Base-by-base conservation (phyloP, 2,888 invertebrate species). In the Troides helena region DNA sequence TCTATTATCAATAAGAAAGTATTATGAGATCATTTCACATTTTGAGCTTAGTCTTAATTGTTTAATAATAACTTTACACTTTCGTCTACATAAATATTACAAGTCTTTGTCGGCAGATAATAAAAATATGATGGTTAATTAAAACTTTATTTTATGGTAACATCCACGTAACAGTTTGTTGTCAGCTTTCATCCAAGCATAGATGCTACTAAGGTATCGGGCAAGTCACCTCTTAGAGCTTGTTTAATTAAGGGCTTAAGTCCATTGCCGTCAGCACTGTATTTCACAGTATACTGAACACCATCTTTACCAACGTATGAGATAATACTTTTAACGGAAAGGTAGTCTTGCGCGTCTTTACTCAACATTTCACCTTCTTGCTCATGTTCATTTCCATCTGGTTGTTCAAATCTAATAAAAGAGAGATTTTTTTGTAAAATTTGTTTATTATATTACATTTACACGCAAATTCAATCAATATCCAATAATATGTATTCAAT, bases 231-330 rank as follows among this genome's bases (percentile, higher is more conserved):
- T 0, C 68, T 67, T 8, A 63, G 68, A 10, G 65, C 71, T 21
- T 71, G 68, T 68, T 72, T 69, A 58, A 73, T 72, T 23, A 50
- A 25, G 6, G 89, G 86, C 72, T 82, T 83, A 80, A 84, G 92
- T 53, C 93, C 91, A 73, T 88, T 88, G 72, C 91, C 89, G 74
- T 92, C 90, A 36, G 92, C 91, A 2, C 82, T 79, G 79, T 89
- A 93, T 63, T 78, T 82, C 18, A 89, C 78, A 65, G 83, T 85
- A 77, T 90, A 87, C n/a, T 80, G 83, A 67, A 83, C 79, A 23
- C 88, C 88, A 73, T 87, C 86, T 46, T 82, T 83, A 36, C 82
- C 85, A 39, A 80, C 79, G 78, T 84, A 89, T 21, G 77, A 75
- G 78, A 79, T 86, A 39, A 75, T 75, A 18, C 91, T 90, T 62